Conservation (phyloP, 2,888 invertebrate genomes). For the Nebria brevicollis region DNA sequence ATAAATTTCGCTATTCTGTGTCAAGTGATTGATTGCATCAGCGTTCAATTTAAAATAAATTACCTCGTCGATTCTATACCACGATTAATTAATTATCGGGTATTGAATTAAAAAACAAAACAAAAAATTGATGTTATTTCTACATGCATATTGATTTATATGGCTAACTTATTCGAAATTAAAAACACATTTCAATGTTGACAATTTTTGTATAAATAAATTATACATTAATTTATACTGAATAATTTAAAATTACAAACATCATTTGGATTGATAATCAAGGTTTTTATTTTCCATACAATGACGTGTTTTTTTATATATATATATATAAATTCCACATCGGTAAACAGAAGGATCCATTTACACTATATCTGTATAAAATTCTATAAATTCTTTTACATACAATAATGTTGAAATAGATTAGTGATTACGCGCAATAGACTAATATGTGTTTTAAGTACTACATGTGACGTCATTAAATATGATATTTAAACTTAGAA, state of each 20-base stretch:
- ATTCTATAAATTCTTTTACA: no score
- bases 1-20: constrained; percentile 17
- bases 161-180: neutral
- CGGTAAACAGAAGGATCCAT: no score
- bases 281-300: no score
- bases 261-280: no score
- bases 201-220: neutral
- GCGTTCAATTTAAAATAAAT: constrained; percentile 16
- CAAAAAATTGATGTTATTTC: neutral
- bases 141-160: neutral
- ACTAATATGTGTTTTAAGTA: no score
- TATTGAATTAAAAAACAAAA: neutral
- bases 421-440: no score
- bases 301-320: no score
- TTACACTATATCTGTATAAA: no score
- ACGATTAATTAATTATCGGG: neutral
- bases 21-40: constrained; percentile 13
- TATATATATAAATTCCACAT: no score
- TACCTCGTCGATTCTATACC: neutral
- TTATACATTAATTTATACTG: neutral
- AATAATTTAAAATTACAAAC: no score
- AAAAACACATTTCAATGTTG: neutral
- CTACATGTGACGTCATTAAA: no score
- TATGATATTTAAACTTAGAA: no score
- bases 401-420: neutral